Percentiles rank a stretch among this genome's conserved stretches.
Conservation (phyloP, 2,888 invertebrate species). For the Seira musarum region DNA sequence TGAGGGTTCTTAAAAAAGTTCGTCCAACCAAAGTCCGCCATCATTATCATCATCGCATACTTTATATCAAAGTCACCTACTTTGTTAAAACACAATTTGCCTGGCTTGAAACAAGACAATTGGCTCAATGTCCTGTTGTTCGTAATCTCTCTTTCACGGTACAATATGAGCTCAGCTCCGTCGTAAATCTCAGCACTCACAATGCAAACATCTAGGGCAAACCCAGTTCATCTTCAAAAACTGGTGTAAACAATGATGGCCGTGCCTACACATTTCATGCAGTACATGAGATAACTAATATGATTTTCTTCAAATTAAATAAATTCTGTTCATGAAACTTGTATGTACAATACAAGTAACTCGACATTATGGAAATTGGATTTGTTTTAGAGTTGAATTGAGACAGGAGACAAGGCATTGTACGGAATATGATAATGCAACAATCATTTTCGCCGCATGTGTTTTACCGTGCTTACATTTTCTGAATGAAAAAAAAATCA, state of each 20-base stretch:
- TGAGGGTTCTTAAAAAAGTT: background rate
- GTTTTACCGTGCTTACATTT: no score
- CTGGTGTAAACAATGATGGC: background rate
- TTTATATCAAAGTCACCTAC: constrained; percentile 11
- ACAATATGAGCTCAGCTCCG: constrained; percentile 17
- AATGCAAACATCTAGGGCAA: no score
- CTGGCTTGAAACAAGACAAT: background rate
- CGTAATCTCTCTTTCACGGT: background rate
- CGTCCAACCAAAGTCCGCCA: background rate
- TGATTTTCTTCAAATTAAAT: background rate
- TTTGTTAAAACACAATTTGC: background rate
- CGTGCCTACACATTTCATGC: background rate
- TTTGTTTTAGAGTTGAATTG: constrained; percentile 32
- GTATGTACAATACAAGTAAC: no score
- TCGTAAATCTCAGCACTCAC: constrained; percentile 11
- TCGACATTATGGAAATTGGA: constrained; percentile 34
- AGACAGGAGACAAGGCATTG: no score
- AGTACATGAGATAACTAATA: background rate
- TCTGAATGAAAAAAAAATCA: no score
- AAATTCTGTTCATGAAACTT: constrained; percentile 15
- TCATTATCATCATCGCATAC: background rate
- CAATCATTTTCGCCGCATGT: constrained; percentile 25
- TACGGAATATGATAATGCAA: constrained; percentile 27
- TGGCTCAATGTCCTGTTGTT: background rate
- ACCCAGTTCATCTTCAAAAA: no score